Evolutionary conservation across 1,140 invertebrate genomes (phyloP), one percentile per base, ranked within the genome.

Genomic region (Wiebesia pumilae): DNA sequence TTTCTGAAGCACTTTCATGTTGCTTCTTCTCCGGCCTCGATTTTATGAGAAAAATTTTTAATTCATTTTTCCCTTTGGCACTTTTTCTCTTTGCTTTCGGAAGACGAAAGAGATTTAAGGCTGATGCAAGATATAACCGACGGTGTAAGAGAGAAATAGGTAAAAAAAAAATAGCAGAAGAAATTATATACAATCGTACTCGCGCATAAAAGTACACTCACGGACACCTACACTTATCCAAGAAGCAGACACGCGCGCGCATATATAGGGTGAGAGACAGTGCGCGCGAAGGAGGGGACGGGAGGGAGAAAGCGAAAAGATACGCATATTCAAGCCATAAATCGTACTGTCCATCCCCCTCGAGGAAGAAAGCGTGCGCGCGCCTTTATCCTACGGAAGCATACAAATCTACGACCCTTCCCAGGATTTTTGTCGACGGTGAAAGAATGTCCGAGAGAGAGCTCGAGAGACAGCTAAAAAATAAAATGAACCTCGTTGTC

Each of bases 21-120:
- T 14, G n/a, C 21, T 30, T 43, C 83, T 33, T 40, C 62, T 62
- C 47, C 65, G 33, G 30, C 38, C 16, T 1, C 30, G 21, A 58
- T 75, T 75, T 43, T 62, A 19, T 35, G 65, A 30, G 30, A 67
- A 84, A 81, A 87, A 84, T 84, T 78, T 87, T 69, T 79, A 87
- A 87, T 87, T 83, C 86, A 84, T 87, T 83, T 86, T 83, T 87
- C 81, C 81, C 86, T 87, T 87, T 87, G 81, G 71, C 73, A 78
- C 85, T 79, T 80, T 87, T 79, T 81, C 75, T 81, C 78, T 47
- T 54, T 75, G 65, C 79, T 83, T 87, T 43, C 47, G 6, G 77
- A 83, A 69, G 51, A 71, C 73, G 85, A 80, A 38, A 62, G 81
- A 82, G 75, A 80, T 80, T 80, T 33, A 58, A 83, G 65, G 86